Base-by-base conservation (phyloP, 2,113 vertebrate genomes). In the Hemicordylus capensis region DNA sequence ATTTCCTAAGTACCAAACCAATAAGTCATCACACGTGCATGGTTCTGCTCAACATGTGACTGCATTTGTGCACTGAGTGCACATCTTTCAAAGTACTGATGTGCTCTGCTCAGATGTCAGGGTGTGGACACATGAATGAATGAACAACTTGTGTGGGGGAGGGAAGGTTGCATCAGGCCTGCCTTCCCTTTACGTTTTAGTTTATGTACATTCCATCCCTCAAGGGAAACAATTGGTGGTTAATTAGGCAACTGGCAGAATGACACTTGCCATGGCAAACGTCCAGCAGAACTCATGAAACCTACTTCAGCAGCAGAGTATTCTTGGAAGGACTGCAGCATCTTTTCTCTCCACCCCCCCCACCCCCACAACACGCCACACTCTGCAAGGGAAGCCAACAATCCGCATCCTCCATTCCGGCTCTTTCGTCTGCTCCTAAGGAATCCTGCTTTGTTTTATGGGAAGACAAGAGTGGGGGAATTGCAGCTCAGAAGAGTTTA, bases 211-310 rank as follows among this genome's bases (percentile, higher is more conserved):
- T 88, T 90, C 72, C 81, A 85, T 54, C 75, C 64, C 63, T 81
- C 85, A 78, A 81, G 15, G 26, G 80, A 86, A 85, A 70, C 39
- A 87, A 79, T 75, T 82, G 87, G 84, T 89, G 79, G 88, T 83
- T 83, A 74, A 87, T 88, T 48, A 77, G 91, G 89, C 88, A 73
- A 39, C 61, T 51, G 84, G 87, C 89, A 69, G n/a, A 54, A 87
- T 83, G 76, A 66, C 44, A 56, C 56, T 78, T 46, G 58, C 59
- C 20, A 46, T 88, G 89, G 89, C 90, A 22, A 17, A 19, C 5
- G 12, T 73, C 88, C 91, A 39, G 11, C 59, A 44, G 61, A 84
- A n/a, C 85, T 89, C 59, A 74, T 56, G 46, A 89, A 85, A 78
- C 58, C 67, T 37, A 63, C 79, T 76, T 85, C 84, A 17, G 80